phyloP scores from a whole-genome alignment of 1,140 invertebrate species.

The Drosophila eugracilis region DNA sequence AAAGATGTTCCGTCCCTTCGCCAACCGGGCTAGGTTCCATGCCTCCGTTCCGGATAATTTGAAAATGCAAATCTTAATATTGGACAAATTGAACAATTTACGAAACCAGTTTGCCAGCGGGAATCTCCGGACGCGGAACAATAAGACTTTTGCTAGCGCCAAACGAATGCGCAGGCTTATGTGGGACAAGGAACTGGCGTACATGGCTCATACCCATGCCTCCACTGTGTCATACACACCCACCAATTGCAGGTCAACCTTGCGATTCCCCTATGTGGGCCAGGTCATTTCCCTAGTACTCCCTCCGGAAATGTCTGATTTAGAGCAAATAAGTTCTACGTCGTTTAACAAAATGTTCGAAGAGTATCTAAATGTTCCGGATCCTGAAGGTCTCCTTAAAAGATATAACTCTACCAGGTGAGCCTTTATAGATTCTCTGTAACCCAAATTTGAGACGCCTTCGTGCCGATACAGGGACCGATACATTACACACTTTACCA shows the following conservation, averaged over 20 bases:
- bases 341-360: background rate
- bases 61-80: background rate
- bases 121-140: background rate
- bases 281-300: conserved; percentile 9
- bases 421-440: background rate
- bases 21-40: conserved; percentile 2
- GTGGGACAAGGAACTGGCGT: conserved; percentile 65
- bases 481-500: conserved; percentile 28
- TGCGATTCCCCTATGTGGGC: conserved; percentile 48
- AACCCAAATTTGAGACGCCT: no score
- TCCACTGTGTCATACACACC: conserved; percentile 41
- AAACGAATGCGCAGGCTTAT: conserved; percentile 58
- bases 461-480: conserved; percentile 7
- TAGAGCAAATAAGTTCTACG: background rate
- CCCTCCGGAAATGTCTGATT: background rate
- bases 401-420: conserved; percentile 21
- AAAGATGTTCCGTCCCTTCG: background rate
- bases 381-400: conserved; percentile 21
- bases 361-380: background rate
- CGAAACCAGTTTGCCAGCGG: conserved; percentile 46
- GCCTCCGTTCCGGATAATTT: conserved; percentile 25
- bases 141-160: conserved; percentile 29
- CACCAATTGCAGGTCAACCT: conserved; percentile 32
- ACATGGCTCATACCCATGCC: conserved; percentile 50
- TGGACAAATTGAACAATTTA: conserved; percentile 10